Conservation (phyloP, 2,888 invertebrate genomes). For the Epistrophe grossulariae region DNA sequence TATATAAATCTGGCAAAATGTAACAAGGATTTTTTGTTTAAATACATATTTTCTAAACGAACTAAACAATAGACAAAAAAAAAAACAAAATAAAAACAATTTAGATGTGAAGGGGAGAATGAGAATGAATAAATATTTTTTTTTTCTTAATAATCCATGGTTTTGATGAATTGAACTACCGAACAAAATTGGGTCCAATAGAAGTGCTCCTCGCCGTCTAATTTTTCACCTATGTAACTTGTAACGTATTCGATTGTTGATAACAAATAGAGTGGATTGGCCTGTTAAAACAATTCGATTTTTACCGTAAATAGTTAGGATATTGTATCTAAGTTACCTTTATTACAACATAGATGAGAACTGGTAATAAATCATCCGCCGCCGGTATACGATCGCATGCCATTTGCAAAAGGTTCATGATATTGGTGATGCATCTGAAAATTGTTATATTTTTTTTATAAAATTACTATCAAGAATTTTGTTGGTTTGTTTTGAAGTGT, state of each 20-base stretch:
- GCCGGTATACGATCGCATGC: slow-evolving; percentile 92
- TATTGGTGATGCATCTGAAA: slow-evolving; percentile 92
- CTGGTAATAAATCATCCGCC: slow-evolving; percentile 98
- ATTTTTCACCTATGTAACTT: slow-evolving; percentile 93
- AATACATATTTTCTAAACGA: slow-evolving; percentile 52
- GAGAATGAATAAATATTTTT: slow-evolving; percentile 28
- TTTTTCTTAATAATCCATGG: slow-evolving; percentile 87
- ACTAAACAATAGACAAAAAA: slow-evolving; percentile 35
- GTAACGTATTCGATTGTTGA: slow-evolving; percentile 98
- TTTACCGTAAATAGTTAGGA: too few relatives aligned
- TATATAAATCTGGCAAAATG: slow-evolving; percentile 68
- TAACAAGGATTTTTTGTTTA: slow-evolving; percentile 60
- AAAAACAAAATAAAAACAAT: slow-evolving; percentile 19
- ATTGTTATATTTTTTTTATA: background rate
- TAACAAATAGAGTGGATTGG: slow-evolving; percentile 96
- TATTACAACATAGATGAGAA: slow-evolving; percentile 97
- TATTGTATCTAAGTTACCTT: slow-evolving; percentile 86
- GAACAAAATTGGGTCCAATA: slow-evolving; percentile 99
- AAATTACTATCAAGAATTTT: too few relatives aligned
- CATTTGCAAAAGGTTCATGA: slow-evolving; percentile 96
- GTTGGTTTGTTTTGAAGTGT: too few relatives aligned
- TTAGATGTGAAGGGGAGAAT: slow-evolving; percentile 24
- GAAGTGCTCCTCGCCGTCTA: slow-evolving; percentile 96
- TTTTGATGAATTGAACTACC: slow-evolving; percentile 98
- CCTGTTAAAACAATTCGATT: slow-evolving; percentile 85